These are phyloP conservation scores for Ichneumoninae sp. DNA, from an alignment of 2,888 invertebrate genomes.

Conservation along the genomic window DNA sequence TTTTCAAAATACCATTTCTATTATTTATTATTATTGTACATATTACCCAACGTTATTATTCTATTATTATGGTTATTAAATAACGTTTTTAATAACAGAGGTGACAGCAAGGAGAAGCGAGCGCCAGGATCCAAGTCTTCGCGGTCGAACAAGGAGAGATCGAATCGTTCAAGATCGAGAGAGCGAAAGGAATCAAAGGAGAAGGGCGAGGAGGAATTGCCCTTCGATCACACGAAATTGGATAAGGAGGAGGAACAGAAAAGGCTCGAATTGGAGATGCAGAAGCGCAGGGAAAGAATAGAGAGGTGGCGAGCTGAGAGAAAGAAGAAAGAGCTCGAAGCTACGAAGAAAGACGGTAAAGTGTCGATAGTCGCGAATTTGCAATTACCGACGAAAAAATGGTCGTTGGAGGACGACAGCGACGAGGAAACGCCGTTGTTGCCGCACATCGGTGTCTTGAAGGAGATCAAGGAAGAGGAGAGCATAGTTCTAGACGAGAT, in stretches of 20 bases:
- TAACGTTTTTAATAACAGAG: conserved; percentile 84
- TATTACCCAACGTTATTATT: neutral
- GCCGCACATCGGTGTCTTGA: conserved; percentile 78
- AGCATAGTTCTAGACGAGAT: conserved; percentile 80
- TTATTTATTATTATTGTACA: no score
- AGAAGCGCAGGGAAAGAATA: conserved; percentile 96
- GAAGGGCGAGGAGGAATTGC: conserved; percentile 86
- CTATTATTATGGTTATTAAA: neutral
- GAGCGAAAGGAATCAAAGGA: conserved; percentile 86
- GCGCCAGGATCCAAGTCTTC: conserved; percentile 87
- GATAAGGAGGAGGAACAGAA: conserved; percentile 96
- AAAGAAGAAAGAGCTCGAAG: conserved; percentile 93
- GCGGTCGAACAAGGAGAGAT: conserved; percentile 83
- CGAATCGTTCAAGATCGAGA: conserved; percentile 86
- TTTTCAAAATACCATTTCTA: neutral
- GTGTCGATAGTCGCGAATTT: conserved; percentile 88
- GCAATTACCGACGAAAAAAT: conserved; percentile 91
- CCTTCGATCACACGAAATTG: conserved; percentile 90
- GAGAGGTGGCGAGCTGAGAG: conserved; percentile 98
- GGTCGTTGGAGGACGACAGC: conserved; percentile 98
- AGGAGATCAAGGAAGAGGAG: conserved; percentile 86
- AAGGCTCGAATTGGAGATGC: conserved; percentile 97
- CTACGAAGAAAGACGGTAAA: conserved; percentile 91
- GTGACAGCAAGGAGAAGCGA: conserved; percentile 88
- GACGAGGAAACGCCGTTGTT: conserved; percentile 87